phyloP scores from a whole-genome alignment of 2,113 vertebrate species.

The Ceratotherium simum region DNA sequence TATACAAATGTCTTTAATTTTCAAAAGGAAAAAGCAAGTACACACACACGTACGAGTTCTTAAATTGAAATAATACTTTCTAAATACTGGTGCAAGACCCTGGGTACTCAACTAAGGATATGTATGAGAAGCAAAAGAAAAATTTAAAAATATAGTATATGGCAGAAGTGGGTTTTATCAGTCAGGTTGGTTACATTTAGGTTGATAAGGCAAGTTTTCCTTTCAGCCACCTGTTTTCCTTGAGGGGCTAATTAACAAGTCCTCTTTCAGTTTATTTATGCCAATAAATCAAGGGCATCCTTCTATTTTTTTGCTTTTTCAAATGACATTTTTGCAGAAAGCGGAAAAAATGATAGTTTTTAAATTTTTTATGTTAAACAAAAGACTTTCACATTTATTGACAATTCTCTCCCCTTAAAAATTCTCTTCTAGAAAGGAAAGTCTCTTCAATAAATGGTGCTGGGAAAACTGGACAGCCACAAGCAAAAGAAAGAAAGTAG shows the following conservation, averaged over 20 bases:
- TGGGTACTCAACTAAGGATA: background rate
- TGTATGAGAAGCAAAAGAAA: background rate
- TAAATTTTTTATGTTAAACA: background rate
- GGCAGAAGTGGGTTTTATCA: background rate
- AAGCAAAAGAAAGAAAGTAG: too few relatives aligned
- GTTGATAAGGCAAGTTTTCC: background rate
- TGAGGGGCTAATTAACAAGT: background rate
- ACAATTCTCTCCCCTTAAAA: constrained; percentile 40
- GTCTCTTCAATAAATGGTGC: too few relatives aligned
- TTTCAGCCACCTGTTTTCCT: background rate
- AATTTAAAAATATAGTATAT: background rate
- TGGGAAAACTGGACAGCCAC: too few relatives aligned
- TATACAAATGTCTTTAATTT: background rate
- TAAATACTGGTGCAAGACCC: background rate
- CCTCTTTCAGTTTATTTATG: background rate
- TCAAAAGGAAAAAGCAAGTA: background rate
- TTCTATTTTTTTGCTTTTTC: background rate
- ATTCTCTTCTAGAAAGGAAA: background rate
- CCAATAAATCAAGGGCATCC: background rate
- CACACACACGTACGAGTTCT: background rate
- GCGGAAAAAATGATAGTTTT: background rate
- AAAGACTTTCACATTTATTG: background rate
- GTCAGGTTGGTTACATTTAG: background rate
- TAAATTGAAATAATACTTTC: constrained; percentile 34
- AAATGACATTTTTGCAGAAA: background rate